These are phyloP conservation scores for Brienomyrus brachyistius DNA, from an alignment of 2,113 vertebrate species.

Conservation along the genomic window DNA sequence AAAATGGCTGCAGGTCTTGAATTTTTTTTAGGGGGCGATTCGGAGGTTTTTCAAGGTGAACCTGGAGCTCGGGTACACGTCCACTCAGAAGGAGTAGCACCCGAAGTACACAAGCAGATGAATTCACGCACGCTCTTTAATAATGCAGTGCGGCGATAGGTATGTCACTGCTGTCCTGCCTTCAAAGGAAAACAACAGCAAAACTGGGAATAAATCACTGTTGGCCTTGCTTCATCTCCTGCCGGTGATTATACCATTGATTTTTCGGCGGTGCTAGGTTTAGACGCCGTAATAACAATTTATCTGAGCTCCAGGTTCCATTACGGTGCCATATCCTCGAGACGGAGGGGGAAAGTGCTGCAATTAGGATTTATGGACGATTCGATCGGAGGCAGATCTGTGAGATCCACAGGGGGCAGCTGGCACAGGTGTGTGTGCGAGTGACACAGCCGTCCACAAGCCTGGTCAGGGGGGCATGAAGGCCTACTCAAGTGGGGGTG, in stretches of 20 bases:
- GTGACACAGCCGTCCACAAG: background rate
- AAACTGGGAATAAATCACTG: slow-evolving; percentile 6
- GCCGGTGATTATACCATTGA: slow-evolving; percentile 35
- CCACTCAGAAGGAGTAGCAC: background rate
- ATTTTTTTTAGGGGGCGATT: background rate
- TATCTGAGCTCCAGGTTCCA: slow-evolving; percentile 23
- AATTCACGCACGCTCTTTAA: background rate
- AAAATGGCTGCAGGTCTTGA: background rate
- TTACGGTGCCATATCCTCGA: slow-evolving; percentile 27
- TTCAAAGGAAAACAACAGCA: background rate
- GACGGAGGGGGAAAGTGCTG: slow-evolving; percentile 23
- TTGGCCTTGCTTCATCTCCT: slow-evolving; percentile 15
- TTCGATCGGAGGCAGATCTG: slow-evolving; percentile 38
- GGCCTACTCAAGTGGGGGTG: background rate
- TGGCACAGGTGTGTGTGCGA: background rate
- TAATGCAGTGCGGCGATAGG: background rate
- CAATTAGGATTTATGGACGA: slow-evolving; percentile 40
- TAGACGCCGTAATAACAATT: slow-evolving; percentile 31
- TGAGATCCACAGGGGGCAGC: slow-evolving; percentile 33
- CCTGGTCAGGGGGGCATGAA: background rate
- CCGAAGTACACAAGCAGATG: background rate
- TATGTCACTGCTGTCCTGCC: background rate
- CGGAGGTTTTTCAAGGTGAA: background rate
- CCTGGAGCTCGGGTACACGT: background rate
- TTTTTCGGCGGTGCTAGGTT: slow-evolving; percentile 24